These are phyloP conservation scores for Lasaia peninsularis DNA, from an alignment of 1,140 invertebrate genomes.

Conservation along the genomic window DNA sequence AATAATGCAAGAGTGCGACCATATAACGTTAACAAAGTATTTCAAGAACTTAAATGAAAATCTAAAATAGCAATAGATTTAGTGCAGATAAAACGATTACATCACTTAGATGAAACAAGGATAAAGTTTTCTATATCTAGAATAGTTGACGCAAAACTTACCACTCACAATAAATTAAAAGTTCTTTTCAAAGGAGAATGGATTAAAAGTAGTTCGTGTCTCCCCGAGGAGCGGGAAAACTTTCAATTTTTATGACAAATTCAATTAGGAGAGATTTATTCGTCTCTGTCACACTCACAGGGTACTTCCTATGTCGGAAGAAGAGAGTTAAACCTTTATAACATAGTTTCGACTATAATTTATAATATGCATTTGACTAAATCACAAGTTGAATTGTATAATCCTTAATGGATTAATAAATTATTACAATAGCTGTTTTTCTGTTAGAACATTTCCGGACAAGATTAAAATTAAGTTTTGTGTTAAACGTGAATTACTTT, in stretches of 20 bases:
- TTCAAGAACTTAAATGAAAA: background rate
- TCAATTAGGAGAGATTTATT: constrained; percentile 70
- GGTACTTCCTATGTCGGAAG: constrained; percentile 34
- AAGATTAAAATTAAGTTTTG: too few relatives aligned
- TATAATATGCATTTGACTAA: constrained; percentile 43
- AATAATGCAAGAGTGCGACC: background rate
- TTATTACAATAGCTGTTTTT: constrained; percentile 1
- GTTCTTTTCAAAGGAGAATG: constrained; percentile 68
- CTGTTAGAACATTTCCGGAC: background rate
- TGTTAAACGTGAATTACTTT: too few relatives aligned
- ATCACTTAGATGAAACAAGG: constrained; percentile 57
- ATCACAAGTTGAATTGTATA: constrained; percentile 21
- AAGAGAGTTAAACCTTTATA: constrained; percentile 47
- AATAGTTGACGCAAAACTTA: constrained; percentile 62
- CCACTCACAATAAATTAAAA: constrained; percentile 75
- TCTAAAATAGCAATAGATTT: constrained; percentile 28
- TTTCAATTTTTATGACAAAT: constrained; percentile 77
- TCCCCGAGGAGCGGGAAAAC: constrained; percentile 56
- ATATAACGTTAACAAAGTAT: constrained; percentile 7
- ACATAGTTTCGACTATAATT: constrained; percentile 51
- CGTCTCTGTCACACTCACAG: constrained; percentile 47
- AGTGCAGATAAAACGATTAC: constrained; percentile 46
- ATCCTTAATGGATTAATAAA: constrained; percentile 26
- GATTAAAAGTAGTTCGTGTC: constrained; percentile 72
- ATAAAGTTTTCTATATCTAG: constrained; percentile 60